These are phyloP conservation scores for Aradophagus sp. DNA, from an alignment of 1,140 invertebrate species.

Conservation along the genomic window DNA sequence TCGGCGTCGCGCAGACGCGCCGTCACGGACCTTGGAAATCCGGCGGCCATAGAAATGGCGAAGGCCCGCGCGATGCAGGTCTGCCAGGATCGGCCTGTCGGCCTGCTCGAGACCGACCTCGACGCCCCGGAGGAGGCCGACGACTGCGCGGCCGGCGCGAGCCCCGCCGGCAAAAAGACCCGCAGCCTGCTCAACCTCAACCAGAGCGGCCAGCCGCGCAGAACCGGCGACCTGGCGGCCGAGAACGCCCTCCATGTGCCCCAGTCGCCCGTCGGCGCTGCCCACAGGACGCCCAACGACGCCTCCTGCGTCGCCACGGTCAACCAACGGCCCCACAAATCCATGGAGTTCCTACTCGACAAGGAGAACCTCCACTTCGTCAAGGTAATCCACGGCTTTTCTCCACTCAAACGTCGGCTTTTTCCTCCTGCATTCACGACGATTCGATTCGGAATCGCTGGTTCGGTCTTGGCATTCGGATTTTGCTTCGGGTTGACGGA, in stretches of 20 bases:
- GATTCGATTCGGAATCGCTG: no score
- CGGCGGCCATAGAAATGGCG: conserved; percentile 73
- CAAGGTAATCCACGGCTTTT: conserved; percentile 79
- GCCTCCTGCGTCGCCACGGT: conserved; percentile 67
- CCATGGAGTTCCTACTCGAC: conserved; percentile 94
- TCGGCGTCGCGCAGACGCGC: conserved; percentile 73
- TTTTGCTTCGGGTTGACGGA: not conserved
- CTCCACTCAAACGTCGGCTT: not conserved
- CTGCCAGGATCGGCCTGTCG: conserved; percentile 73
- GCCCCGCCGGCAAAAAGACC: conserved; percentile 79
- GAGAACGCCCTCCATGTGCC: conserved; percentile 70
- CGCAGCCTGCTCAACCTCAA: conserved; percentile 86
- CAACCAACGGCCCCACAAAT: conserved; percentile 84
- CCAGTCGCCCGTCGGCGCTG: conserved; percentile 67
- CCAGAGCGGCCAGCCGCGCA: conserved; percentile 74
- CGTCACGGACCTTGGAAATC: conserved; percentile 72
- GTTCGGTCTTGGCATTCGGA: no score
- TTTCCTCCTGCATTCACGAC: no score
- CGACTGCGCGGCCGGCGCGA: conserved; percentile 69
- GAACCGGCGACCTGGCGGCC: conserved; percentile 59
- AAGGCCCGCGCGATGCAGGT: conserved; percentile 74
- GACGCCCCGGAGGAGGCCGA: conserved; percentile 77
- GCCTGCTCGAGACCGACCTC: conserved; percentile 90
- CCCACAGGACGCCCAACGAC: conserved; percentile 61
- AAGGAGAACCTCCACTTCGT: conserved; percentile 88